Base-by-base conservation (phyloP, 2,797 vertebrate genomes). In the Clarias pachynema region DNA sequence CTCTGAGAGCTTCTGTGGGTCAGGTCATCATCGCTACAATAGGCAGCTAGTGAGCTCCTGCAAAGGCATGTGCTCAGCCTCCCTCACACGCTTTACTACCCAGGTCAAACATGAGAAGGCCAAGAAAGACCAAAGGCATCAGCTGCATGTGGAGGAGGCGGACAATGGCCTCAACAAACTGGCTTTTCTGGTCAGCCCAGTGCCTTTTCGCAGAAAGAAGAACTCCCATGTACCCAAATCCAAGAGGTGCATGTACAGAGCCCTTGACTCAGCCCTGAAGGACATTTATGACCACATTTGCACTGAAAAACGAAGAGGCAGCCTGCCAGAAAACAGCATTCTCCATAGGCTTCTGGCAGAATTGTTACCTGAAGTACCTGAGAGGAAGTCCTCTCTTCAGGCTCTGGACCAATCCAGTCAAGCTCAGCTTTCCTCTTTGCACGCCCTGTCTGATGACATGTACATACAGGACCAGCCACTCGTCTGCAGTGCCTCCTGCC, bases 281-380 rank as follows among this genome's bases (percentile, higher is more conserved):
- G 96, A 97, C 87, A 96, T 97, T 56, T 97, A 96, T 57, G 96
- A 97, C 87, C 96, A 97, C 91, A 96, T 97, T 68, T 94, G 94
- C 88, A 95, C 94, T 10, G 96, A 96, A 73, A 96, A 96, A 91
- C 93, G 95, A 62, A 85, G 74, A 6, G 83, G 89, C 22, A 90
- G 86, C 79, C 85, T 90, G 63, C 84, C 89, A 0, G 87, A 89
- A 69, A 89, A 88, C 88, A 90, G 89, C 87, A 89, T 97, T 79
- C 88, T 97, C 82, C 96, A 96, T 89, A 95, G 95, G 89, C 95
- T 97, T 70, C 95, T 97, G 89, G 94, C 94, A 26, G 96, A 97
- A 89, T 93, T 97, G 92, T 93, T 97, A 88, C 96, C 97, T 0
- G 95, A 96, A 68, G 90, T 96, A 89, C 96, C 97, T 22, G 95